A percentile compares a stretch with the other conserved stretches of the same genome.
These are phyloP conservation scores for Troides aeacus DNA, from an alignment of 2,888 invertebrate genomes.

Conservation along the genomic window DNA sequence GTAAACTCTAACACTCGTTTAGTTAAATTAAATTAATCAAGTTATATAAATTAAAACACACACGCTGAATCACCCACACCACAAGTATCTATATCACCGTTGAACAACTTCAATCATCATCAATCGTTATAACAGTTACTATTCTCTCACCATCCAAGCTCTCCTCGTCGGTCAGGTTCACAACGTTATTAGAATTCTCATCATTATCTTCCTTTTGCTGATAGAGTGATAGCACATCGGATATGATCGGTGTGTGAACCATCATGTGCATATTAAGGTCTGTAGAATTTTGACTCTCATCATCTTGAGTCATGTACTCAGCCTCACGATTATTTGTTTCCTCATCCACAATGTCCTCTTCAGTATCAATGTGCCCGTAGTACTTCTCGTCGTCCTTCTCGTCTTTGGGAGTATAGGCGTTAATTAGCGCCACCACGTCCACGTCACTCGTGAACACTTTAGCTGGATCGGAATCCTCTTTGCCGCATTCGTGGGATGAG, in stretches of 20 bases:
- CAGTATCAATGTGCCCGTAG: slow-evolving; percentile 62
- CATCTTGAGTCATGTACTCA: slow-evolving; percentile 36
- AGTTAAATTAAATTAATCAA: neutral
- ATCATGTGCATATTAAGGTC: slow-evolving; percentile 49
- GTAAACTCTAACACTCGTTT: neutral
- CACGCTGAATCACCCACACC: no score
- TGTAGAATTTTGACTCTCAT: slow-evolving; percentile 44
- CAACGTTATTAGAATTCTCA: slow-evolving; percentile 36
- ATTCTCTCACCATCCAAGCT: slow-evolving; percentile 47
- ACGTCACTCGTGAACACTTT: slow-evolving; percentile 66
- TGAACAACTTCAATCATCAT: slow-evolving; percentile 39
- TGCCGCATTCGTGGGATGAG: slow-evolving; percentile 59
- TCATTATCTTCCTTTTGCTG: slow-evolving; percentile 44
- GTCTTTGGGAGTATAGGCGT: slow-evolving; percentile 64
- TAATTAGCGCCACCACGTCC: slow-evolving; percentile 56
- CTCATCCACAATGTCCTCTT: slow-evolving; percentile 43
- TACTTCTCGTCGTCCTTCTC: slow-evolving; percentile 68
- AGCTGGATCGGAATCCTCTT: slow-evolving; percentile 58
- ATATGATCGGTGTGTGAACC: slow-evolving; percentile 67
- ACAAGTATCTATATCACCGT: neutral
- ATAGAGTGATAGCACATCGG: slow-evolving; percentile 67
- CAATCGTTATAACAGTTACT: slow-evolving; percentile 52
- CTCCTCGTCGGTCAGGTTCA: slow-evolving; percentile 54
- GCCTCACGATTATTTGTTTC: slow-evolving; percentile 25
- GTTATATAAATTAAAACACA: neutral